phyloP scores from a whole-genome alignment of 1,140 invertebrate species.

The Drosophila rufa region DNA sequence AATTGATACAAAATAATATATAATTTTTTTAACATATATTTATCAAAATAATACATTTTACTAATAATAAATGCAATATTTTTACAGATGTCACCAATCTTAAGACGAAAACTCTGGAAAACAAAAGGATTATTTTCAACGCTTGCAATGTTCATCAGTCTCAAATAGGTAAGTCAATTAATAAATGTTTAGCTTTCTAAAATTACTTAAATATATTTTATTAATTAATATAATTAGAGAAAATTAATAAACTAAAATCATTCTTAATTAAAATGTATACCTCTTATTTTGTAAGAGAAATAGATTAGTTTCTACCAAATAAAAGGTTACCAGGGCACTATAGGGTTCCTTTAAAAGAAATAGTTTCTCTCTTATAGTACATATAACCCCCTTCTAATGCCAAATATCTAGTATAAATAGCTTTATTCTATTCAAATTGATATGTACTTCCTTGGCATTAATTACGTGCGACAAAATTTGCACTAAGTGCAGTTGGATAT shows the following conservation, averaged over 20 bases:
- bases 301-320: not conserved
- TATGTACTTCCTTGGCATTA: too few relatives aligned
- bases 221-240: not conserved
- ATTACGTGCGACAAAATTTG: conserved; percentile 4
- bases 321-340: not conserved
- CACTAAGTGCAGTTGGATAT: conserved; percentile 6
- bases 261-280: not conserved
- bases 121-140: conserved; percentile 10
- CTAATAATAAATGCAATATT: not conserved
- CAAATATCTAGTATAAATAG: not conserved
- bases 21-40: not conserved
- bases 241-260: not conserved
- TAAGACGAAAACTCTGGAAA: conserved; percentile 11
- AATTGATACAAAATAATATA: not conserved
- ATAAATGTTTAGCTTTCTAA: not conserved
- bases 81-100: conserved; percentile 8
- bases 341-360: too few relatives aligned
- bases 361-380: not conserved
- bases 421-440: too few relatives aligned
- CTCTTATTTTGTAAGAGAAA: too few relatives aligned
- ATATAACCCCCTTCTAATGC: not conserved
- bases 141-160: conserved; percentile 8
- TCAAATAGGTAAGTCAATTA: not conserved
- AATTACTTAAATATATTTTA: not conserved
- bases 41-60: too few relatives aligned